These are phyloP conservation scores for Thecocarcelia acutangulata DNA, from an alignment of 2,888 invertebrate species.

Conservation along the genomic window DNA sequence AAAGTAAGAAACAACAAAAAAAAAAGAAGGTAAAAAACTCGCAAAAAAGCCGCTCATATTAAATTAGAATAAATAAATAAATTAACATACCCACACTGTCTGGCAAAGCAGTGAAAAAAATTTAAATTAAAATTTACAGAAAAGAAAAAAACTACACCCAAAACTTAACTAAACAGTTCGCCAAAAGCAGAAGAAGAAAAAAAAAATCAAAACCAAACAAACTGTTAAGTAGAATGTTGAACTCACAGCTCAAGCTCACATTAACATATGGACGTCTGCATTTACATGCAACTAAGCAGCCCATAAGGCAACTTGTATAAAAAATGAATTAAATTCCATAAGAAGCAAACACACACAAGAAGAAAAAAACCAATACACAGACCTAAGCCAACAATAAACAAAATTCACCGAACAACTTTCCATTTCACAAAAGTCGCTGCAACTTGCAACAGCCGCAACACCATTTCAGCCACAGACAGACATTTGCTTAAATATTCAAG, in stretches of 20 bases:
- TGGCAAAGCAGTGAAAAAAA: conserved; percentile 28
- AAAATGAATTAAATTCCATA: conserved; percentile 48
- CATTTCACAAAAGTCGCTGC: conserved; percentile 62
- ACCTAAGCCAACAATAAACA: conserved; percentile 61
- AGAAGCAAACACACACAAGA: conserved; percentile 41
- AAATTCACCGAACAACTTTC: conserved; percentile 64
- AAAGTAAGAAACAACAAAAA: conserved; percentile 6
- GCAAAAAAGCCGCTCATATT: conserved; percentile 51
- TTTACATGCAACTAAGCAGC: conserved; percentile 18
- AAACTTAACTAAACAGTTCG: conserved; percentile 9
- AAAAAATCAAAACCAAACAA: conserved; percentile 31
- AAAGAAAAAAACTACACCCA: conserved; percentile 30
- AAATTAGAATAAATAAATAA: conserved; percentile 63
- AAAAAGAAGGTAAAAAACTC: no score
- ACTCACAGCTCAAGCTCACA: conserved; percentile 45
- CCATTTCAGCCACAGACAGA: neutral
- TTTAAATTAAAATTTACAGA: conserved; percentile 16
- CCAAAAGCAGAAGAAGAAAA: neutral
- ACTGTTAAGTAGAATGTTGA: conserved; percentile 54
- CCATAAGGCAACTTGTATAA: conserved; percentile 16
- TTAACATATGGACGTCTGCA: conserved; percentile 21
- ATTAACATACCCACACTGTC: conserved; percentile 64
- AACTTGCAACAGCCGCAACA: conserved; percentile 3
- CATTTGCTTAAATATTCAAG: conserved; percentile 25
- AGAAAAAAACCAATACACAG: conserved; percentile 28